Base-by-base conservation (phyloP, 2,113 vertebrate species). In the Malurus melanocephalus region DNA sequence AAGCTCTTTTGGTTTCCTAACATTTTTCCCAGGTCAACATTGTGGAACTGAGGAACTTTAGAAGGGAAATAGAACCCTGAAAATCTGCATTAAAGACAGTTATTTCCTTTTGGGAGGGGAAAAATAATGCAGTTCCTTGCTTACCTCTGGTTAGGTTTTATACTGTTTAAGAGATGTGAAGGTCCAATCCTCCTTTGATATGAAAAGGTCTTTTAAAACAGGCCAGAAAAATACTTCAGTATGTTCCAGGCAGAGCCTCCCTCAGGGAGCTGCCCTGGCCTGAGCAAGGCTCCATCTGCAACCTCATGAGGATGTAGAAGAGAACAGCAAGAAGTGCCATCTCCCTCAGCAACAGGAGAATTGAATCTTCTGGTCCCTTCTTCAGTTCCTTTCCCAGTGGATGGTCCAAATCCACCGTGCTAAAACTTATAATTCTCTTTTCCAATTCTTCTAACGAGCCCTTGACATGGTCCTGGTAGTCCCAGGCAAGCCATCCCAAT, bases 401-500 rank as follows among this genome's bases (percentile, higher is more conserved):
- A 11, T 8, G 1, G 32, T 27, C 8, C 1, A 73, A 87, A 48
- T 56, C 11, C 23, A 62, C 9, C 0, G 0, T 13, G 23, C 7
- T 74, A 38, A 60, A 81, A 28, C 17, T 48, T 19, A 16, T 16
- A 60, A 49, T 49, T 71, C 6, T 49, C 59, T 69, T 72, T 68
- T 11, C n/a, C 22, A 73, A 0, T 65, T 65, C 65, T 80, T 65
- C 23, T 55, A 28, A 69, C 3, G 2, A 59, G 6, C 4, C 7
- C 22, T 49, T 60, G 30, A 33, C 15, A 46, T 0, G 20, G 17
- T 11, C 11, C 2, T 56, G n/a, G 35, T 18, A 30, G 24, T 65
- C 8, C 15, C 53, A 62, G 21, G 14, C 9, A 71, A 27, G 1
- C 8, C 38, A 33, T 10, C 14, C 16, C 48, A 40, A 42, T 11